Evolutionary conservation across 2,113 vertebrate species (phyloP).

Genomic region (Uropsilus gracilis): DNA sequence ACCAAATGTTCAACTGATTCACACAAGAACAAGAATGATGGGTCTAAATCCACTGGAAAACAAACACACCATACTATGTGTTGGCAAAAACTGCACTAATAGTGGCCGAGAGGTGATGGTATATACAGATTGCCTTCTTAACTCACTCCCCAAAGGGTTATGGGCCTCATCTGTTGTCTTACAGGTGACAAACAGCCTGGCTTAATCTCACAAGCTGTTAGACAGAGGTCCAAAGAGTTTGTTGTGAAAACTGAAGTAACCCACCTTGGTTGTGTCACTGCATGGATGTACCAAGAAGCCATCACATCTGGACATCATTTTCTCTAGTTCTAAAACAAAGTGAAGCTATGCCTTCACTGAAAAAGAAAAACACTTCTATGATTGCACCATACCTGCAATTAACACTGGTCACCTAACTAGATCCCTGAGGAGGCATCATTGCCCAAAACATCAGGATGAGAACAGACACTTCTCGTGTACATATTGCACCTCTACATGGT

Average conservation of each 20-base stretch:
- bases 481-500: neutral
- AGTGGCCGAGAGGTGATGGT: neutral
- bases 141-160: neutral
- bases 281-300: neutral
- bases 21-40: neutral
- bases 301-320: neutral
- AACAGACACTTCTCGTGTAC: neutral
- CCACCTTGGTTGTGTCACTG: neutral
- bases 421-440: neutral
- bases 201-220: neutral
- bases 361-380: neutral
- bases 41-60: neutral
- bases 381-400: neutral
- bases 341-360: neutral
- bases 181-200: neutral
- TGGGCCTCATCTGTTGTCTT: accelerated
- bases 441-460: neutral
- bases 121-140: neutral
- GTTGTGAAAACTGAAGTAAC: neutral
- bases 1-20: slow-evolving; percentile 54
- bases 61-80: neutral
- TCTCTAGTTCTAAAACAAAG: neutral
- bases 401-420: neutral
- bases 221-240: neutral
- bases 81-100: neutral